Percentiles rank a stretch among this genome's conserved stretches.
Evolutionary conservation across 2,797 vertebrate genomes (phyloP).

Genomic region (Perodicticus potto): DNA sequence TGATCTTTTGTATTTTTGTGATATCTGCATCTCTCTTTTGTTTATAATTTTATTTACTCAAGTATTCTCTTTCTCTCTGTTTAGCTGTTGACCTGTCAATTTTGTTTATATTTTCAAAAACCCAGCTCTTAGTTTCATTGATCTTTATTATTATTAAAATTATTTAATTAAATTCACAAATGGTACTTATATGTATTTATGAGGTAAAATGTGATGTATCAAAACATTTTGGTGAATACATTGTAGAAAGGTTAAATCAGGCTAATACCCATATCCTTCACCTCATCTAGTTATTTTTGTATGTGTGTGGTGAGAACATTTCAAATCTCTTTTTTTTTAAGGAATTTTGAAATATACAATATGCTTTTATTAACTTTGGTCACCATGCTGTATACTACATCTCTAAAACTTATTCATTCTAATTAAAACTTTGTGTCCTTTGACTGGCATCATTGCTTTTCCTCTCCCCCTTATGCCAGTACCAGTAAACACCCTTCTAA

Average conservation of each 20-base stretch:
- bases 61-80: neutral
- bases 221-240: neutral
- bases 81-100: neutral
- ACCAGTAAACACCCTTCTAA: neutral
- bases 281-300: neutral
- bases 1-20: neutral
- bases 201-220: neutral
- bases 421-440: neutral
- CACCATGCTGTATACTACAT: neutral
- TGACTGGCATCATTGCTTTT: neutral
- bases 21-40: neutral
- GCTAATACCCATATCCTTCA: neutral
- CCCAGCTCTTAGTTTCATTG: neutral
- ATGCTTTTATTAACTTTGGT: neutral
- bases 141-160: neutral
- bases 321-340: neutral
- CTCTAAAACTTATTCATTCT: neutral
- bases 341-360: neutral
- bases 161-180: neutral
- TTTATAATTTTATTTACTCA: neutral
- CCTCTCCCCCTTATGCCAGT: neutral
- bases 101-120: neutral
- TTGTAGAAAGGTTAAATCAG: neutral
- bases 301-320: neutral
- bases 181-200: neutral